Conservation (phyloP, 2,888 invertebrate genomes). For the Coronaproctus castanopsis region DNA sequence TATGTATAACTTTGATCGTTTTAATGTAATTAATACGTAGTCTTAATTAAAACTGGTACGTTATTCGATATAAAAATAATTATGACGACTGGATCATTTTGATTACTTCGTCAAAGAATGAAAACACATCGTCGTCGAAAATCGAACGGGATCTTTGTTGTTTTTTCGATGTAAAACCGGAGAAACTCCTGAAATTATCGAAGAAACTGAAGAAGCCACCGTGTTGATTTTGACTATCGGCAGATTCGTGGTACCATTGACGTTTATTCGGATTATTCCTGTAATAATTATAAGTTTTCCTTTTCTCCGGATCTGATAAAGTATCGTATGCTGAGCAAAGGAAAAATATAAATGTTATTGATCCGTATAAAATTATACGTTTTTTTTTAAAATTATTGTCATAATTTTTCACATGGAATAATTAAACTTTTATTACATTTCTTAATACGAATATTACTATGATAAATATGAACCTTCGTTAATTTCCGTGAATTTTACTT, state of each 20-base stretch:
- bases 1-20: too few relatives aligned
- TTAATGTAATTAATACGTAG: too few relatives aligned
- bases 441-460: too few relatives aligned
- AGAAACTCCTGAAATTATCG: not conserved
- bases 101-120: not conserved
- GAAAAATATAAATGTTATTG: too few relatives aligned
- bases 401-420: too few relatives aligned
- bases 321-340: not conserved
- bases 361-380: too few relatives aligned
- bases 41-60: too few relatives aligned
- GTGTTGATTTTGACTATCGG: not conserved
- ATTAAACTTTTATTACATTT: too few relatives aligned
- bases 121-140: not conserved
- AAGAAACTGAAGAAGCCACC: not conserved
- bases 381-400: too few relatives aligned
- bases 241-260: not conserved
- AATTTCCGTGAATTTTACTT: slow-evolving; percentile 9
- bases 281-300: not conserved
- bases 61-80: too few relatives aligned
- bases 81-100: too few relatives aligned
- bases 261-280: not conserved
- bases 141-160: not conserved
- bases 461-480: too few relatives aligned
- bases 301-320: not conserved
- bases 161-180: not conserved